Conservation (phyloP, 2,888 invertebrate genomes). For the Metacarcinus magister region DNA sequence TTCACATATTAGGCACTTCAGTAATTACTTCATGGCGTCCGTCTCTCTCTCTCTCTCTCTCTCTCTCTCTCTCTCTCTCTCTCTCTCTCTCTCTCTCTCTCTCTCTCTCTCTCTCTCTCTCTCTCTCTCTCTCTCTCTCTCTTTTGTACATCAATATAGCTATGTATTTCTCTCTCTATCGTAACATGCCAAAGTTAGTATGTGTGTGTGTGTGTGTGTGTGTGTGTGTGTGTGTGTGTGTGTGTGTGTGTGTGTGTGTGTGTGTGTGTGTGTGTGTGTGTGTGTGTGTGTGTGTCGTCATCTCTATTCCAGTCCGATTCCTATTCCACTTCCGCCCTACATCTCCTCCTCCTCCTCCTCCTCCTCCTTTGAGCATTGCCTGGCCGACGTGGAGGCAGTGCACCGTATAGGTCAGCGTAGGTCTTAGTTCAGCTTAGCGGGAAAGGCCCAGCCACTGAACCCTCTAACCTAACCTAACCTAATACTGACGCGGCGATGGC, state of each 20-base stretch:
- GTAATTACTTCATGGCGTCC: background rate
- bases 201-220: conserved; percentile 20
- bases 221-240: conserved; percentile 39
- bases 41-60: conserved; percentile 16
- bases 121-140: too few species aligned
- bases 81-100: conserved; percentile 6
- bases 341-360: background rate
- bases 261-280: conserved; percentile 27
- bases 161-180: too few species aligned
- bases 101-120: background rate
- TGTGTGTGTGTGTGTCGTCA: background rate
- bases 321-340: background rate
- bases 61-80: conserved; percentile 57
- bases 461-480: too few species aligned
- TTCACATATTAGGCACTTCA: too few species aligned
- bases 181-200: too few species aligned
- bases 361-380: background rate
- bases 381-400: background rate
- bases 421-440: background rate
- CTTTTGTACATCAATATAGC: too few species aligned
- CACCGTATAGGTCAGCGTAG: background rate
- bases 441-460: background rate
- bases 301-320: background rate
- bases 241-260: conserved; percentile 39
- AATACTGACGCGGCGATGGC: background rate